These are phyloP conservation scores for Rhinoptilus africanus DNA, from an alignment of 2,113 vertebrate genomes.

Conservation along the genomic window DNA sequence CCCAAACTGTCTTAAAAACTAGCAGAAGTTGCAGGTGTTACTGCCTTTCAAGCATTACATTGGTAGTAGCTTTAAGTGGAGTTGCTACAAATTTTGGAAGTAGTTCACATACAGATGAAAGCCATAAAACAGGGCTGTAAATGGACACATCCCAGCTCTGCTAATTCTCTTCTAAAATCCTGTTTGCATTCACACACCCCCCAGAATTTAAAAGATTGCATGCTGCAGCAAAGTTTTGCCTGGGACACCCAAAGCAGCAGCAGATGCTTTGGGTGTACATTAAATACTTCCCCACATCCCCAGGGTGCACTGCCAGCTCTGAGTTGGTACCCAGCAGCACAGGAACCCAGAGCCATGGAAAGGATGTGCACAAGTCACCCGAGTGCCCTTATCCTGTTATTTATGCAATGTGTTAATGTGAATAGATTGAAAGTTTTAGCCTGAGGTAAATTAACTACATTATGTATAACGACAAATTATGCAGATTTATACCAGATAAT, in stretches of 20 bases:
- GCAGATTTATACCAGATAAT: slow-evolving; percentile 29
- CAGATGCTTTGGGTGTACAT: not conserved
- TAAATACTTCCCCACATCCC: not conserved
- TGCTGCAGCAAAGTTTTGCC: not conserved
- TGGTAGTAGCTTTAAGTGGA: not conserved
- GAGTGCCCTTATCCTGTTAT: not conserved
- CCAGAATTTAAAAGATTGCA: not conserved
- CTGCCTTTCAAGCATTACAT: not conserved
- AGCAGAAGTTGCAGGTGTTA: not conserved
- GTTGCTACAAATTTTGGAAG: not conserved
- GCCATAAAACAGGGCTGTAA: not conserved
- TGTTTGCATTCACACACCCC: not conserved
- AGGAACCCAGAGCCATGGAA: not conserved
- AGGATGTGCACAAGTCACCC: not conserved
- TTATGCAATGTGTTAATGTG: not conserved
- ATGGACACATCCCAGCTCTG: not conserved
- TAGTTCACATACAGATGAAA: not conserved
- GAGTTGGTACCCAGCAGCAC: not conserved
- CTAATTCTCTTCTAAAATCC: not conserved
- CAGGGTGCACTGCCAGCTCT: not conserved
- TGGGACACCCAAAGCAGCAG: not conserved
- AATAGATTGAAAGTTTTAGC: not conserved
- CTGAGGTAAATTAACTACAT: slow-evolving; percentile 8
- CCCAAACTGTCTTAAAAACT: not conserved
- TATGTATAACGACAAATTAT: slow-evolving; percentile 34